These are phyloP conservation scores for Ricordea florida DNA, from an alignment of 92 coral and sea anemone genomes.

Conservation along the genomic window DNA sequence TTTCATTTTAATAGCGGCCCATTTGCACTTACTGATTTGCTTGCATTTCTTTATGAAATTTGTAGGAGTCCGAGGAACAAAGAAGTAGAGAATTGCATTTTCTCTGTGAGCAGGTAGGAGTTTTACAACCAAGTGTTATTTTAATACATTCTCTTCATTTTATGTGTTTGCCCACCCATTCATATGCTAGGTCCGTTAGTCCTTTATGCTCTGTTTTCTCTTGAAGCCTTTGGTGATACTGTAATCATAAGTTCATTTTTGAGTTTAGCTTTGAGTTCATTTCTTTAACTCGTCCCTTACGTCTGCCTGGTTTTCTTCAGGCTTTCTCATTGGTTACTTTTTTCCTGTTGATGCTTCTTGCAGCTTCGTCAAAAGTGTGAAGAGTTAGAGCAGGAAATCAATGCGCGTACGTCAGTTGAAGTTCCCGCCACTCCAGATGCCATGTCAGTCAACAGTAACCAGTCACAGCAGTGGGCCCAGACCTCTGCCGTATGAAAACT, in stretches of 20 bases:
- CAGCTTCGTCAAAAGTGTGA: conserved; percentile 97
- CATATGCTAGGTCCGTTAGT: too few relatives aligned
- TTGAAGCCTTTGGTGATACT: not conserved
- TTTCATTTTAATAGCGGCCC: too few relatives aligned
- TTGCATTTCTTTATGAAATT: too few relatives aligned
- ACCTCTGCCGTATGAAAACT: conserved; percentile 78
- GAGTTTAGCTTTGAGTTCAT: not conserved
- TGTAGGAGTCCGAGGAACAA: conserved; percentile 97
- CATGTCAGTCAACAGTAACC: conserved; percentile 88
- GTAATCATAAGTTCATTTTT: not conserved
- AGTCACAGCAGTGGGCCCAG: conserved; percentile 81
- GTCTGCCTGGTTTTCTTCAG: not conserved
- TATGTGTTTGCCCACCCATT: too few relatives aligned
- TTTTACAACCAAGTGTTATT: too few relatives aligned
- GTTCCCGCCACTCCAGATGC: conserved; percentile 94
- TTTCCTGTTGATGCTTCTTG: not conserved
- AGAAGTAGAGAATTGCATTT: conserved; percentile 86
- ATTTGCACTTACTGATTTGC: too few relatives aligned
- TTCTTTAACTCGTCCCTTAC: not conserved
- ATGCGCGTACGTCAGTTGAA: conserved; percentile 89
- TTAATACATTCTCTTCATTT: too few relatives aligned
- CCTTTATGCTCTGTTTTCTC: too few relatives aligned
- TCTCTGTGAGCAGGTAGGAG: conserved; percentile 91
- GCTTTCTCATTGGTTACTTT: not conserved
- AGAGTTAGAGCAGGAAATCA: conserved; percentile 90